Evolutionary conservation across 2,888 invertebrate species (phyloP).

Genomic region (Eupithecia tripunctaria): DNA sequence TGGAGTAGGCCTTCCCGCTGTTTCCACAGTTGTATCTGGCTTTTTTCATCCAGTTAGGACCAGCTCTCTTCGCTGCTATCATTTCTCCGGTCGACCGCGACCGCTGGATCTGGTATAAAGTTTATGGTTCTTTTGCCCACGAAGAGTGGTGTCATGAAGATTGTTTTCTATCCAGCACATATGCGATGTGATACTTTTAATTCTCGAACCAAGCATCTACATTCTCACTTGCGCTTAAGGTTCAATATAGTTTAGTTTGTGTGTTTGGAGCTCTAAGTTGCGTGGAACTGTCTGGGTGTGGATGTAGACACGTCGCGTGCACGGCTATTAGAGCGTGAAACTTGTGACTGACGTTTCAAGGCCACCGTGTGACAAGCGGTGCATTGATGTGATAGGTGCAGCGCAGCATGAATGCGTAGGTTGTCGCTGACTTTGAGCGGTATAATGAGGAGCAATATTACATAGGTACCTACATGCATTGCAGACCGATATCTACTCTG

Average conservation of each 20-base stretch:
- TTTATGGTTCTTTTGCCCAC: neutral
- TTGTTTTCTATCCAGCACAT: neutral
- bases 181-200: neutral
- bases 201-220: neutral
- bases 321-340: constrained; percentile 61
- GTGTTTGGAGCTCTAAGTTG: constrained; percentile 16
- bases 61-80: neutral
- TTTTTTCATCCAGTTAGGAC: neutral
- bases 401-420: constrained; percentile 26
- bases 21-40: neutral
- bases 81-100: neutral
- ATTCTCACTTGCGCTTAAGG: neutral
- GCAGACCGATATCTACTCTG: neutral
- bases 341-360: constrained; percentile 28
- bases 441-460: neutral
- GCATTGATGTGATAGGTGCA: constrained; percentile 46
- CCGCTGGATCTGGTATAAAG: too few relatives aligned
- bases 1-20: too few relatives aligned
- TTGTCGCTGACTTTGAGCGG: neutral
- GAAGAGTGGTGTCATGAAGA: neutral
- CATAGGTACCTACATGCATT: too few relatives aligned
- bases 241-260: neutral
- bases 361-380: constrained; percentile 24
- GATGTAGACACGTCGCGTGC: constrained; percentile 54
- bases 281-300: constrained; percentile 26